Conservation (phyloP, 2,797 vertebrate species). For the Xerus rutilus region DNA sequence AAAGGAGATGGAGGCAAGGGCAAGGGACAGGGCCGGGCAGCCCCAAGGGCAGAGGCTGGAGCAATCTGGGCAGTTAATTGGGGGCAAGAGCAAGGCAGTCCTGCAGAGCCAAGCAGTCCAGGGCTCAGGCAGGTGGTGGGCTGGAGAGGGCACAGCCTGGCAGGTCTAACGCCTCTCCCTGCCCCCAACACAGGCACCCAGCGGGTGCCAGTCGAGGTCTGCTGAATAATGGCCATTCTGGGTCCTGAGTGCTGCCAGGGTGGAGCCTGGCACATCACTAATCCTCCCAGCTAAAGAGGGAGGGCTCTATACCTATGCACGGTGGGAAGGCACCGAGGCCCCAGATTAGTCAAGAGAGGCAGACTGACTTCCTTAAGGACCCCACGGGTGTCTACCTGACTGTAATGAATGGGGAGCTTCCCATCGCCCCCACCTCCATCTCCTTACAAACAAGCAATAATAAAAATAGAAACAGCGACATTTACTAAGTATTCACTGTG, state of each 20-base stretch:
- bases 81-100: background rate
- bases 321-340: background rate
- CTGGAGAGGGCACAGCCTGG: background rate
- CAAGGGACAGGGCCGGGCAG: conserved; percentile 25
- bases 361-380: background rate
- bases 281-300: background rate
- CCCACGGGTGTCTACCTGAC: background rate
- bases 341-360: background rate
- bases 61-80: background rate
- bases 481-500: background rate
- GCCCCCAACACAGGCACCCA: background rate
- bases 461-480: background rate
- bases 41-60: background rate
- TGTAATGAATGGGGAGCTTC: background rate
- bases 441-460: conserved; percentile 23
- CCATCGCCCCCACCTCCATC: background rate
- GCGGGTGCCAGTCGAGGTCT: background rate
- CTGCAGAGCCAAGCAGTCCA: background rate
- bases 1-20: conserved; percentile 59
- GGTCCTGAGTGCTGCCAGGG: background rate
- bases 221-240: conserved; percentile 1
- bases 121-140: background rate
- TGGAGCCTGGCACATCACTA: background rate
- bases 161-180: background rate
- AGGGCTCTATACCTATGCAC: background rate